Conservation (phyloP, 2,888 invertebrate species). For the Drosophila subsilvestris region DNA sequence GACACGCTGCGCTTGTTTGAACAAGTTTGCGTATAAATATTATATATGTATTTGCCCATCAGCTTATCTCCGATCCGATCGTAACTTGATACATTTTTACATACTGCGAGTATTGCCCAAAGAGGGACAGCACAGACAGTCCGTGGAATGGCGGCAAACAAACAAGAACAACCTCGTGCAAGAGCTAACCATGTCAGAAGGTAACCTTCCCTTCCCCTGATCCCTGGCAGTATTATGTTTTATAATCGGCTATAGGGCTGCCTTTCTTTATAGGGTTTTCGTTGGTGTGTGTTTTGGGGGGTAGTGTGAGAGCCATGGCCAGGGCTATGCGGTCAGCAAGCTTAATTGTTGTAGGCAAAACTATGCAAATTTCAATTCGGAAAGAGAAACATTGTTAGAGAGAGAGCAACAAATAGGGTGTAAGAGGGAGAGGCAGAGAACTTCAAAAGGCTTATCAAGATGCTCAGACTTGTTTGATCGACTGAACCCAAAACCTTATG, state of each 20-base stretch:
- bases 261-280: neutral
- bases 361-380: slow-evolving; percentile 62
- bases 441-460: neutral
- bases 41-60: slow-evolving; percentile 82
- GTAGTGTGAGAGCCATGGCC: neutral
- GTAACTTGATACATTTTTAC: slow-evolving; percentile 82
- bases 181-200: slow-evolving; percentile 40
- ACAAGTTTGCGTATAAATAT: slow-evolving; percentile 80
- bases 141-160: slow-evolving; percentile 29
- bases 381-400: neutral
- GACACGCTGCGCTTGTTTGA: slow-evolving; percentile 66
- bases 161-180: slow-evolving; percentile 28
- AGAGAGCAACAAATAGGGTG: neutral
- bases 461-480: neutral
- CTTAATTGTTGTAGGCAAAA: slow-evolving; percentile 75
- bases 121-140: neutral
- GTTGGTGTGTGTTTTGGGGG: neutral
- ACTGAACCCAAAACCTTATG: neutral
- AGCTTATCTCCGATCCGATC: slow-evolving; percentile 82
- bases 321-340: slow-evolving; percentile 60
- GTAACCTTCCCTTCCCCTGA: slow-evolving; percentile 22
- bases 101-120: slow-evolving; percentile 12
- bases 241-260: slow-evolving; percentile 61
- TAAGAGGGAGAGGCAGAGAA: neutral
- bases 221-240: slow-evolving; percentile 61